A percentile compares a stretch with the other conserved stretches of the same genome.
phyloP scores from a whole-genome alignment of 2,888 invertebrate genomes.

The Coelogynopora nodosa region DNA sequence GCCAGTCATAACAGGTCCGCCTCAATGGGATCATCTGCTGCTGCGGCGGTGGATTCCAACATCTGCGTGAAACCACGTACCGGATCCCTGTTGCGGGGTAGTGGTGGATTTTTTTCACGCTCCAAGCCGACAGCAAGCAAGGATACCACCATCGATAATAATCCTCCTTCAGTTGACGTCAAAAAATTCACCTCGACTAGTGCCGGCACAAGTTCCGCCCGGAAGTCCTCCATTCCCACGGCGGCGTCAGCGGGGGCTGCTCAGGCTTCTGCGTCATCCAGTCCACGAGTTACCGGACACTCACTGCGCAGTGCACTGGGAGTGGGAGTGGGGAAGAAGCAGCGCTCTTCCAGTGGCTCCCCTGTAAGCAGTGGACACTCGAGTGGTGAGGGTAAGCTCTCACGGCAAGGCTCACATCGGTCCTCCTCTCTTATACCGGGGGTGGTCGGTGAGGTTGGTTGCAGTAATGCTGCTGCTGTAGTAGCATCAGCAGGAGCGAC shows the following conservation, averaged over 20 bases:
- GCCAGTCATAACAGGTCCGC: background rate
- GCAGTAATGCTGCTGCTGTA: background rate
- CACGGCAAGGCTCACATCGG: background rate
- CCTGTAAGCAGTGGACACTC: background rate
- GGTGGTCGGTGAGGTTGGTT: background rate
- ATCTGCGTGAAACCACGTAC: background rate
- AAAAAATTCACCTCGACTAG: background rate
- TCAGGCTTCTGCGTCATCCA: background rate
- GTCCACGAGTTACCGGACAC: background rate
- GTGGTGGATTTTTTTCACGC: constrained; percentile 6
- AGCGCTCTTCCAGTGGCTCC: background rate
- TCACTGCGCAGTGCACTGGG: background rate
- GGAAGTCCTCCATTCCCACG: background rate
- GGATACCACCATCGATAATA: background rate
- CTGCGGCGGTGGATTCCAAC: background rate
- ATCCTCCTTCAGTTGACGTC: background rate
- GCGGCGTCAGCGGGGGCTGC: background rate
- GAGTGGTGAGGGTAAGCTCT: background rate
- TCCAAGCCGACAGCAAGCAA: background rate
- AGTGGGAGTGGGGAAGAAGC: background rate
- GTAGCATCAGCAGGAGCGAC: background rate
- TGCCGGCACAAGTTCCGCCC: background rate
- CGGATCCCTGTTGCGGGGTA: background rate
- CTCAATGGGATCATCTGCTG: background rate
- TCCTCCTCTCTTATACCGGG: background rate